phyloP scores from a whole-genome alignment of 2,888 invertebrate species.

The Xanthorhoe spadicearia region DNA sequence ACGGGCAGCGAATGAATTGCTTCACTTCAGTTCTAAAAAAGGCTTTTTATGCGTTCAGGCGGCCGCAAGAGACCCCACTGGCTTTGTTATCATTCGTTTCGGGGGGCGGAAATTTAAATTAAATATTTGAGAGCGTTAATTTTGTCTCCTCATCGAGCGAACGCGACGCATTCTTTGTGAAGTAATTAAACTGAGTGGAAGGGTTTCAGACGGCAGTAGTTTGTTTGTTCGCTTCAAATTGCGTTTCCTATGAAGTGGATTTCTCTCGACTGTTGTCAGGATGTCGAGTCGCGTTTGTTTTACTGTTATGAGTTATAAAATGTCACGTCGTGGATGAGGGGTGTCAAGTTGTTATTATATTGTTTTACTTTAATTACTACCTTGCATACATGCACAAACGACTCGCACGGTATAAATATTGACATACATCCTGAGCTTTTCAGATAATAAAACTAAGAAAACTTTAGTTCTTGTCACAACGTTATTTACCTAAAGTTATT shows the following conservation, averaged over 20 bases:
- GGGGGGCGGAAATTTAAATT: slow-evolving; percentile 82
- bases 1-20: slow-evolving; percentile 74
- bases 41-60: slow-evolving; percentile 62
- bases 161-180: slow-evolving; percentile 84
- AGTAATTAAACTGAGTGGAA: slow-evolving; percentile 85
- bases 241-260: slow-evolving; percentile 81
- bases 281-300: slow-evolving; percentile 50
- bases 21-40: slow-evolving; percentile 62
- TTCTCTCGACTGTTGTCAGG: slow-evolving; percentile 68
- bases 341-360: slow-evolving; percentile 1
- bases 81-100: slow-evolving; percentile 78
- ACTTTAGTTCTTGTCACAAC: background rate
- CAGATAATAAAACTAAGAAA: background rate
- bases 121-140: slow-evolving; percentile 85
- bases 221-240: slow-evolving; percentile 83
- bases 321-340: slow-evolving; percentile 14
- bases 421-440: background rate
- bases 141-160: slow-evolving; percentile 84
- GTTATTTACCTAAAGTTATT: background rate
- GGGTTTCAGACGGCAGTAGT: slow-evolving; percentile 81
- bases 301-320: slow-evolving; percentile 36
- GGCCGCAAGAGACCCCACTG: slow-evolving; percentile 65
- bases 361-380: background rate
- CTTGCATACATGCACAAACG: background rate
- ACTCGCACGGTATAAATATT: background rate